Base-by-base conservation (phyloP, 1,140 invertebrate genomes). In the Cotesia glomerata region DNA sequence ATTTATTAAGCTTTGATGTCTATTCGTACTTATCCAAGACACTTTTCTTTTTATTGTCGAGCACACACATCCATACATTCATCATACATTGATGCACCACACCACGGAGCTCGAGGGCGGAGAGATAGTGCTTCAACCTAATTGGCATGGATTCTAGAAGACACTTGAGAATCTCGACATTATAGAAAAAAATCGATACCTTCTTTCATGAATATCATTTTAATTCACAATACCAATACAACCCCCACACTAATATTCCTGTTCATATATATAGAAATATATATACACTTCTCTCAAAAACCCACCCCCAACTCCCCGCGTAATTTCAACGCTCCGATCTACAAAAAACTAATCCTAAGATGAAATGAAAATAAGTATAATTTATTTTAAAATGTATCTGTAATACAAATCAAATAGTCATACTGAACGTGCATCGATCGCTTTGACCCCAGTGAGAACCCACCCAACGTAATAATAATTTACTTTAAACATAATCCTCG, bases 91-190 rank as follows among this genome's bases (percentile, higher is more conserved):
- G 39, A 45, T 45, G 39, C 39, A 45, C 39, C 13, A 62, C 13
- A 36, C 32, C 8, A 62, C 1, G 16, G 56, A 62, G 32, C 34
- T 35, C n/a, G 35, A 35, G 56, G 18, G 56, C 18, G 56, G 56
- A 62, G 14, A 59, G 59, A 62, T 62, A 35, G 35, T 35, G 35
- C 32, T 62, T 36, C 59, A 62, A 35, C 14, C 9, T 62, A 62
- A 62, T 62, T 62, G 59, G 59, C 59, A 62, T 62, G 35, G 34
- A 62, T 62, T 35, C 26, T 35, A 62, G 26, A 11, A 62, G 59
- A 62, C 14, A 36, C 59, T 35, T 11, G 56, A 58, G 5, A 58
- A 58, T 58, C 56, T 26, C 16, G 18, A 18, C 56, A 58, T 11
- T 58, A 58, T 26, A 18, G 16, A 26, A 18, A 26, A 58, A 26